Base-by-base conservation (phyloP, 2,113 vertebrate genomes). In the Enhydra lutris region DNA sequence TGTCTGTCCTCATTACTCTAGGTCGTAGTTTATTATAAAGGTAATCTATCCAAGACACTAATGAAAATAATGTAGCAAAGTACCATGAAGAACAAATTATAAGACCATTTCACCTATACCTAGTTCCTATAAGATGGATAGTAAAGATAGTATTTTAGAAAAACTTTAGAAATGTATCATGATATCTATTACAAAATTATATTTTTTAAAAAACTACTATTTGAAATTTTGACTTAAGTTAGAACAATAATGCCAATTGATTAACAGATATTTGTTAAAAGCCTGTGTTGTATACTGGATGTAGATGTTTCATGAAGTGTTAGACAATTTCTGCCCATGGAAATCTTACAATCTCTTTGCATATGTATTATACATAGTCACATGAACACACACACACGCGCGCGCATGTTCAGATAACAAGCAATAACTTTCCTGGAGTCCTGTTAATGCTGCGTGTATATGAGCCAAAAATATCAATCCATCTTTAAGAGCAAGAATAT, bases 261-360 rank as follows among this genome's bases (percentile, higher is more conserved):
- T 42, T 67, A 14, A 36, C 45, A 94, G 29, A 59, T 79, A 23
- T 31, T 69, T 79, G 55, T 34, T 92, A 83, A 92, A 85, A 90
- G 1, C 3, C 5, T 76, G 20, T 55, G 29, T 9, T 82, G 0
- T 29, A 26, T 29, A 18, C 7, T 8, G 1, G 6, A 3, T 57
- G 26, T 42, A 88, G 69, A 31, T n/a, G 1, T 29, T 6, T 74
- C 71, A 24, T 85, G 18, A 92, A 11, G 14, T 78, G 10, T 94
- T 50, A 92, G 47, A 47, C 39, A 52, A 6, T 87, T 91, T 76
- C 55, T 80, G 65, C 14, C 20, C 18, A 17, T 31, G 39, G 23
- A 93, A 59, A 63, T 36, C 45, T 63, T 24, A 11, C 17, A 21
- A 4, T 89, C 23, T 45, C 31, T 81, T 71, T 82, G 15, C 23